These are phyloP conservation scores for Mirounga angustirostris DNA, from an alignment of 2,113 vertebrate genomes.

Conservation along the genomic window DNA sequence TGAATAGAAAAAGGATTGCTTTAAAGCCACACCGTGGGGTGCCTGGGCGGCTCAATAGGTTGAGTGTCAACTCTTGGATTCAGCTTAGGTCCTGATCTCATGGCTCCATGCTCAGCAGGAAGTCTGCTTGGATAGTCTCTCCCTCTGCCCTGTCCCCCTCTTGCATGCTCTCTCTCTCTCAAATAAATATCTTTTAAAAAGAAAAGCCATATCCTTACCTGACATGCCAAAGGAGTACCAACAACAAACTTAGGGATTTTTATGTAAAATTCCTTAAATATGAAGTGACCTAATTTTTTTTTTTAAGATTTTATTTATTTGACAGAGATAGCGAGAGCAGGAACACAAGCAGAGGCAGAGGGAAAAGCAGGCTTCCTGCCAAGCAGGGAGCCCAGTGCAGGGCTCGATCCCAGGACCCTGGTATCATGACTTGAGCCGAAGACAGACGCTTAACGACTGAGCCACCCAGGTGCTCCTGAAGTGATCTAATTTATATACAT, in stretches of 20 bases:
- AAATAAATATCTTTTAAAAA: not conserved
- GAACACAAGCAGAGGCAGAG: too few relatives aligned
- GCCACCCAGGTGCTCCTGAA: not conserved
- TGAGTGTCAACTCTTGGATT: not conserved
- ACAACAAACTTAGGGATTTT: not conserved
- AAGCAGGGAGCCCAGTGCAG: too few relatives aligned
- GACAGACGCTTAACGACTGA: too few relatives aligned
- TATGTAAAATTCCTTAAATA: not conserved
- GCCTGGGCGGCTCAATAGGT: not conserved
- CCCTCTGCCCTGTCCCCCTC: not conserved
- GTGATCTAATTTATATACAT: not conserved
- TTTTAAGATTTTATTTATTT: too few relatives aligned
- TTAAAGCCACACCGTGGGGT: not conserved
- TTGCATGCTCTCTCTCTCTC: not conserved
- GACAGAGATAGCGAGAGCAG: too few relatives aligned
- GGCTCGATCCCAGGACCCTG: too few relatives aligned
- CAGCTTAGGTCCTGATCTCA: not conserved
- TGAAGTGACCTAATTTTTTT: slow-evolving; percentile 15
- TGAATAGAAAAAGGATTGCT: not conserved
- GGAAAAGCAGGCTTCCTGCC: too few relatives aligned
- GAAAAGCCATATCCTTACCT: not conserved
- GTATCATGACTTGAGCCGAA: too few relatives aligned
- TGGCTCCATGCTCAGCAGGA: not conserved
- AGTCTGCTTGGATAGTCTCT: not conserved
- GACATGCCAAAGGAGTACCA: not conserved